Conservation (phyloP, 2,888 invertebrate species). For the Melangyna quadrimaculata region DNA sequence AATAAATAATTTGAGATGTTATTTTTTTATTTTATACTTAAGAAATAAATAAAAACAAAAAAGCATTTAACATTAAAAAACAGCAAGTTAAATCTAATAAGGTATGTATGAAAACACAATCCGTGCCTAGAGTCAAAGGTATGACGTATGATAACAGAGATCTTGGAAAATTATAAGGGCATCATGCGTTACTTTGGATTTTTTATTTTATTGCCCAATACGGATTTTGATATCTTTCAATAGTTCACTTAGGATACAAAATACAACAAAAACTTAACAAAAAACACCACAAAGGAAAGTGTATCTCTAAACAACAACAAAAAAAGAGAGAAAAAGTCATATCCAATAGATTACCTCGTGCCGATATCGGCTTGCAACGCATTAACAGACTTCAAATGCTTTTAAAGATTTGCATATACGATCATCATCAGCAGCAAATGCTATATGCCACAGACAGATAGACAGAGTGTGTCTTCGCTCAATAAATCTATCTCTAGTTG, state of each 20-base stretch:
- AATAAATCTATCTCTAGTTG: constrained; percentile 59
- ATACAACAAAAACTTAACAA: neutral
- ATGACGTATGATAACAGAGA: neutral
- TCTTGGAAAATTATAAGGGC: neutral
- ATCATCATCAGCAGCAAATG: constrained; percentile 25
- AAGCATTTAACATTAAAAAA: too few relatives aligned
- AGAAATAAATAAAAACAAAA: too few relatives aligned
- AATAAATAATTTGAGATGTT: too few relatives aligned
- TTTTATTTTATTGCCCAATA: neutral
- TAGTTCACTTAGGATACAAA: constrained; percentile 2
- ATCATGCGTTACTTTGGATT: too few relatives aligned
- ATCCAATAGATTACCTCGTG: constrained; percentile 48
- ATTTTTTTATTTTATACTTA: too few relatives aligned
- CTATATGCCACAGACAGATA: constrained; percentile 1
- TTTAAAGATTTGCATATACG: constrained; percentile 64
- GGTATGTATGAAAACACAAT: neutral
- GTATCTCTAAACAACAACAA: neutral
- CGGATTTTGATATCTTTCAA: neutral
- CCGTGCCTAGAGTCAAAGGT: neutral
- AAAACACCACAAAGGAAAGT: constrained; percentile 36
- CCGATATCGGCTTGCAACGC: constrained; percentile 58
- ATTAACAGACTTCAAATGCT: constrained; percentile 43
- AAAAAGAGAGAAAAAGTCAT: constrained; percentile 34
- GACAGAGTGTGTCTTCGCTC: constrained; percentile 61
- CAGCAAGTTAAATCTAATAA: too few relatives aligned